Evolutionary conservation across 2,797 vertebrate species (phyloP).

Genomic region (Spinibarbus caldwelli): DNA sequence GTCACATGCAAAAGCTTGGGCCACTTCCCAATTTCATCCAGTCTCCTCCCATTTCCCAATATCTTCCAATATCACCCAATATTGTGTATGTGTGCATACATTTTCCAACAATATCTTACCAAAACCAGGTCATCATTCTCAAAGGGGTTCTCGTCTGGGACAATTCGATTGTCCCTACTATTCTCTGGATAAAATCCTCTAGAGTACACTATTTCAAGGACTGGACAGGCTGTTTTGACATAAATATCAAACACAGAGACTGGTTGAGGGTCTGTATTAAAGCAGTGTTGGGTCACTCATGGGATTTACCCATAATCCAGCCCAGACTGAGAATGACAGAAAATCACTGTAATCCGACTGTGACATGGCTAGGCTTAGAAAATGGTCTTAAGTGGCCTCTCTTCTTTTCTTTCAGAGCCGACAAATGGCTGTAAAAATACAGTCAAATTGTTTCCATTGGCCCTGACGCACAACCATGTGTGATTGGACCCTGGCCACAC

Average conservation of each 20-base stretch:
- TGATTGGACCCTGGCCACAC: not conserved
- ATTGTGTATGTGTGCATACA: not conserved
- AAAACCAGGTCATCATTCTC: constrained; percentile 30
- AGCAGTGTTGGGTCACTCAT: constrained; percentile 47
- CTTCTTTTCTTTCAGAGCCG: constrained; percentile 21
- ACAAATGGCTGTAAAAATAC: constrained; percentile 10
- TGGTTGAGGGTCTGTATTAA: constrained; percentile 43
- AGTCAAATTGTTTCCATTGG: constrained; percentile 20
- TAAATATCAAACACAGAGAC: constrained; percentile 49
- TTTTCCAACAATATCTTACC: not conserved
- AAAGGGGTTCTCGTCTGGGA: constrained; percentile 1
- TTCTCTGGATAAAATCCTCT: constrained; percentile 10
- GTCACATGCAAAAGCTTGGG: not conserved
- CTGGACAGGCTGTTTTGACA: constrained; percentile 26
- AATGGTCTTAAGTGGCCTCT: constrained; percentile 37
- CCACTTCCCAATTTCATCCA: not conserved
- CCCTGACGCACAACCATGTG: not conserved
- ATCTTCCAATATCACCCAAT: not conserved
- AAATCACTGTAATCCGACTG: constrained; percentile 61
- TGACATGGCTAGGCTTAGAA: constrained; percentile 35
- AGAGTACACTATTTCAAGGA: constrained; percentile 17
- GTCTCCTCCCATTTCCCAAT: not conserved
- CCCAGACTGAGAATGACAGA: constrained; percentile 54
- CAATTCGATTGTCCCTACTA: not conserved
- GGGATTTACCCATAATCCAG: constrained; percentile 55